Conservation (phyloP, 2,888 invertebrate species). For the Coenonympha arcania region DNA sequence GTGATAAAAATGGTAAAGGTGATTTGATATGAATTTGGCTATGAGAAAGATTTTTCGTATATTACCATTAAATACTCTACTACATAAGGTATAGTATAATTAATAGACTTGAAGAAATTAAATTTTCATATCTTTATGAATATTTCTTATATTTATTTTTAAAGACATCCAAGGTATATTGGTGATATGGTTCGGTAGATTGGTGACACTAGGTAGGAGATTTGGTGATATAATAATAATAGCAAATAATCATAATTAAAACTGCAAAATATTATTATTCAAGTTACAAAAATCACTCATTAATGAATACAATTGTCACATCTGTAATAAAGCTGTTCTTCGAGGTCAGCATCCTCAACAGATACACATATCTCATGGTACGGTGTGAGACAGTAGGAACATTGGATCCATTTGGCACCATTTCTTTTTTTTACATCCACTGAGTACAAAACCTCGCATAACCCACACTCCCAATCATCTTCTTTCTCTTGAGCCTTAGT, state of each 20-base stretch:
- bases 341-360: constrained; percentile 1
- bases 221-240: neutral
- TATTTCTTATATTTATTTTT: neutral
- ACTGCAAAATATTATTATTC: neutral
- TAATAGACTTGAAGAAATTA: neutral
- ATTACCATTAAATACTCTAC: no score
- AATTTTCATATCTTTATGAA: neutral
- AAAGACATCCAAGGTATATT: neutral
- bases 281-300: neutral
- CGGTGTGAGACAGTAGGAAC: constrained; percentile 7
- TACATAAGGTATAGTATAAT: neutral
- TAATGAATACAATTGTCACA: neutral
- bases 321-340: neutral
- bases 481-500: neutral
- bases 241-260: neutral
- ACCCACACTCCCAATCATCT: neutral
- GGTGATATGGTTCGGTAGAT: neutral
- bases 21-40: no score
- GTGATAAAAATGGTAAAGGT: no score
- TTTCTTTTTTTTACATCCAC: constrained; percentile 7
- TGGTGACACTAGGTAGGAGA: neutral
- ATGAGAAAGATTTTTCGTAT: no score
- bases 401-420: constrained; percentile 8
- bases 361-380: constrained; percentile 3
- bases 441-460: neutral